Percentiles rank a stretch among this genome's conserved stretches.
phyloP scores from a whole-genome alignment of 2,113 vertebrate species.

The Hemiprocne comata region DNA sequence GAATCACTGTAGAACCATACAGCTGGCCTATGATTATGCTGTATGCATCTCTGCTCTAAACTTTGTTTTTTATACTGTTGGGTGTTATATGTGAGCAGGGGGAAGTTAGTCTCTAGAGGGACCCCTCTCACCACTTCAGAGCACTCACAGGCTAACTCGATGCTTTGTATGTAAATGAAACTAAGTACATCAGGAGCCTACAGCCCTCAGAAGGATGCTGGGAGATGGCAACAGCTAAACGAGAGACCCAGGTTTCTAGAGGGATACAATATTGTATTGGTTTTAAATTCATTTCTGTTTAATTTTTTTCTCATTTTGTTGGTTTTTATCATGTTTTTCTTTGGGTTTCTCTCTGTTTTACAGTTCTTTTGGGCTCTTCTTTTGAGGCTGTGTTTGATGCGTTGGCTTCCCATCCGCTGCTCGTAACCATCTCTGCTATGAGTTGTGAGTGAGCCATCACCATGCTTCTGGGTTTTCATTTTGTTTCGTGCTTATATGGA shows the following conservation, averaged over 20 bases:
- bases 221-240: background rate
- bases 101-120: constrained; percentile 16
- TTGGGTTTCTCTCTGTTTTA: constrained; percentile 86
- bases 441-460: constrained; percentile 84
- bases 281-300: constrained; percentile 63
- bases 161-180: background rate
- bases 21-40: background rate
- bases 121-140: background rate
- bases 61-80: background rate
- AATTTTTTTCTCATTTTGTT: constrained; percentile 64
- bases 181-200: background rate
- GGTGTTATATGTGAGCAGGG: background rate
- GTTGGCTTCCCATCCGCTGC: constrained; percentile 83
- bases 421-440: constrained; percentile 80
- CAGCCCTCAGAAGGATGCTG: background rate
- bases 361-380: constrained; percentile 87
- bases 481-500: constrained; percentile 63
- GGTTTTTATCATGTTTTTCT: constrained; percentile 74
- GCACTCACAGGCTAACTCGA: background rate
- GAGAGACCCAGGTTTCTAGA: background rate
- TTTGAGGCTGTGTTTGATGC: constrained; percentile 86
- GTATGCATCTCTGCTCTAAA: background rate
- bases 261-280: constrained; percentile 5
- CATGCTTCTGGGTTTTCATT: constrained; percentile 71
- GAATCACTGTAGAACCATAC: fast-evolving